Conservation (phyloP, 2,113 vertebrate genomes). For the Cairina moschata region DNA sequence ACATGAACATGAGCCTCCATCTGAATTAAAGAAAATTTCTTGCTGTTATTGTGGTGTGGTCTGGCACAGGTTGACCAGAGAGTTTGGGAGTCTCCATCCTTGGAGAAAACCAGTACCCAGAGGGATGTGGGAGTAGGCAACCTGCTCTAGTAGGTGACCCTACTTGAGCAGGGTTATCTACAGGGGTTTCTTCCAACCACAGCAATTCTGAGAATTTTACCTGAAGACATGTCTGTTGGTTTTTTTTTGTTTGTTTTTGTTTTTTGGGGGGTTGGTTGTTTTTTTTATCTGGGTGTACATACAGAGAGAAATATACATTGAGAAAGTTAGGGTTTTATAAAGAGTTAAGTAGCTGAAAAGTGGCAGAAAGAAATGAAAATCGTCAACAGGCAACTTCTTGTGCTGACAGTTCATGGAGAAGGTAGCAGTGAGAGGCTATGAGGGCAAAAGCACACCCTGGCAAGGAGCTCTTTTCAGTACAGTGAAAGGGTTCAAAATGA, state of each 20-base stretch:
- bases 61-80: neutral
- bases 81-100: neutral
- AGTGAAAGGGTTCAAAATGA: neutral
- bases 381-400: neutral
- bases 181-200: neutral
- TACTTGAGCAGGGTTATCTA: neutral
- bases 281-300: neutral
- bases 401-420: neutral
- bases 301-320: neutral
- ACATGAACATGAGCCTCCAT: neutral
- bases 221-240: neutral
- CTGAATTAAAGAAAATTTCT: neutral
- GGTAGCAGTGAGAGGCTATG: neutral
- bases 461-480: neutral
- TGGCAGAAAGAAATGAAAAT: neutral
- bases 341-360: neutral
- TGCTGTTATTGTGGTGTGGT: neutral
- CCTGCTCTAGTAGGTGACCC: neutral
- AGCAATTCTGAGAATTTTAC: slow-evolving; percentile 15
- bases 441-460: neutral
- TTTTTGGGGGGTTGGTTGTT: neutral
- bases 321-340: neutral
- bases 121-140: neutral
- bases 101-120: neutral
- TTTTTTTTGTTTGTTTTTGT: neutral